Evolutionary conservation across 2,113 vertebrate species (phyloP), one percentile per base, ranked within the genome.

Genomic region (Lethenteron reissneri): DNA sequence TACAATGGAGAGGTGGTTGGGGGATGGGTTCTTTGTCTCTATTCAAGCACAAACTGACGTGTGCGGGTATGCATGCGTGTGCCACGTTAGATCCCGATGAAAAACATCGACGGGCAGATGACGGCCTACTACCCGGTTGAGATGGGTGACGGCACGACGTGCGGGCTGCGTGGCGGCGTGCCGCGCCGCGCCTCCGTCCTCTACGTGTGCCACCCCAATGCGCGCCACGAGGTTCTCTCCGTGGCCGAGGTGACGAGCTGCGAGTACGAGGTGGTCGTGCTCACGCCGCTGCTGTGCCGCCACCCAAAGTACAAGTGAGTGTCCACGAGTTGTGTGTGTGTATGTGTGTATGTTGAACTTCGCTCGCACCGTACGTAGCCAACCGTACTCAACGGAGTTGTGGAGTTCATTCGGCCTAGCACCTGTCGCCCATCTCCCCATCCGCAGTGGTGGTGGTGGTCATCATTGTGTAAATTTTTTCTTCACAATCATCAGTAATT

Each of bases 61-160:
- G 41, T 41, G 41, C 41, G 41, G 4, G 41, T 41, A 41, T 41
- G 41, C 41, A 41, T 41, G 41, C 41, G 17, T 70, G 58, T 71
- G 15, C 70, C 57, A 69, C 21, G 60, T 57, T 12, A 85, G 84
- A 82, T 83, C 19, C 79, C 77, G 12, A 78, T 85, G 25, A 97
- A 97, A 79, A 99, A 99, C 71, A 88, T 99, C 2, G 95, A 99
- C 78, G 95, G 95, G 74, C 95, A 99, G 80, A 86, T 92, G 83
- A 97, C 89, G 0, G 87, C 95, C 0, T 99, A 92, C 81, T 92
- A 83, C 72, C 82, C 90, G 0, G 64, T 96, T 74, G 85, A 84
- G 73, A 89, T 99, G 90, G 87, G 86, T 58, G 90, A 94, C 1
- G 95, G 95, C 73, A 97, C 92, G 1, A 87, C 89, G 2, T 99